phyloP scores from a whole-genome alignment of 1,140 invertebrate genomes.

The Gyrodactylus bullatarudis region DNA sequence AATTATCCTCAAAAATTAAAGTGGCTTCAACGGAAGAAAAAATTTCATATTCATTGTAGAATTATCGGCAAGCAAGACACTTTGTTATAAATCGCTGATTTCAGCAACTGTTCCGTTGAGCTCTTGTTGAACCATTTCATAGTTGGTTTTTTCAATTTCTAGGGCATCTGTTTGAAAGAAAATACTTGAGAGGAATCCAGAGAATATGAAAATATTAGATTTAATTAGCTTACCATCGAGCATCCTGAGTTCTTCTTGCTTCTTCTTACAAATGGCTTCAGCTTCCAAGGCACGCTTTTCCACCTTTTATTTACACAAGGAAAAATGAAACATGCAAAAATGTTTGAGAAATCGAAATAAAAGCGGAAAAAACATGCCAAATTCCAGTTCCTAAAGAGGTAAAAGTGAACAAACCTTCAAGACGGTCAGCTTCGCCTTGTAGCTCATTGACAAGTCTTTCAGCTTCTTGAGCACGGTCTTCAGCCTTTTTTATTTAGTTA shows the following conservation, averaged over 20 bases:
- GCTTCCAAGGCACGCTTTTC: conserved; percentile 3
- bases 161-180: background rate
- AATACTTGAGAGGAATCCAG: no score
- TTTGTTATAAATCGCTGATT: background rate
- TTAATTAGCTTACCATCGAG: conserved; percentile 3
- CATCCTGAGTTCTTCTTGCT: background rate
- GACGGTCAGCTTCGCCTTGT: conserved; percentile 9
- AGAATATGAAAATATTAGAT: no score
- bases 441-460: conserved; percentile 9
- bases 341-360: background rate
- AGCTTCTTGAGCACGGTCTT: conserved; percentile 9
- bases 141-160: background rate
- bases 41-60: no score
- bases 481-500: conserved; percentile 5
- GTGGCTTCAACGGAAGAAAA: no score
- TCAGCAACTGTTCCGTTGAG: background rate
- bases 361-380: background rate
- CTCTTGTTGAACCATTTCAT: background rate
- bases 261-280: conserved; percentile 3
- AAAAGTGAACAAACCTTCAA: conserved; percentile 8
- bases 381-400: background rate
- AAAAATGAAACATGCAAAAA: no score
- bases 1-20: no score
- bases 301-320: background rate
- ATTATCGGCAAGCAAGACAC: no score